Evolutionary conservation across 2,888 invertebrate species (phyloP), one percentile per base, ranked within the genome.

Genomic region (Trachelus iudaicus): DNA sequence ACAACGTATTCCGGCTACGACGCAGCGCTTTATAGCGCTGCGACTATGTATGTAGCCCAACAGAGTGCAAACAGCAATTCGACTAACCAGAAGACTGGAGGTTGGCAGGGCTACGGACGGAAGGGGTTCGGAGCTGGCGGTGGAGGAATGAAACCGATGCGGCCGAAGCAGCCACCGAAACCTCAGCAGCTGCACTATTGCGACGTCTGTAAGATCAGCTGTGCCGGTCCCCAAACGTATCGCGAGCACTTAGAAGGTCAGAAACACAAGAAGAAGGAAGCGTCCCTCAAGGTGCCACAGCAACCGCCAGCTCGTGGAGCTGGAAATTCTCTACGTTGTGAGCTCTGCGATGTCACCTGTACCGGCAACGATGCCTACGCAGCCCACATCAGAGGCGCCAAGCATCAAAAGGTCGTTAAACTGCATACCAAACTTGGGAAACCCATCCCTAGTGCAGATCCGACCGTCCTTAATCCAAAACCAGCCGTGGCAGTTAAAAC

Each of bases 321-420:
- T 35, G 94, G 95, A 76, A 94, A 94, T 87, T 95, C 96, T 34
- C 92, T 98, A 88, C 95, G 98, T 84, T 99, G 99, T 93, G 99
- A 99, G 92, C 94, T 99, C 80, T 99, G 99, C 89, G 98, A 99
- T 93, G 98, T 99, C 13, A 98, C 98, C 15, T 99, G 99, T 92
- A 99, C 99, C 15, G 99, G 99, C 78, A 97, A 97, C 78, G 99
- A 99, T 93, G 99, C 99, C 0, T 99, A 99, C 93, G 98, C 98
- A 69, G 98, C 98, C 73, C 99, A 99, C 92, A 97, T 99, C 85
- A 95, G 98, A 80, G 99, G 99, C 81, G 96, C 98, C 84, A 99
- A 99, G 92, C 99, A 99, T 93, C 98, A 98, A 92, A 99, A 99
- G 94, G 98, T 98, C 78, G 96, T 99, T 75, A 97, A 98, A 91